A percentile compares a stretch with the other conserved stretches of the same genome.
phyloP scores from a whole-genome alignment of 2,113 vertebrate species.

The Nothoprocta pentlandii region DNA sequence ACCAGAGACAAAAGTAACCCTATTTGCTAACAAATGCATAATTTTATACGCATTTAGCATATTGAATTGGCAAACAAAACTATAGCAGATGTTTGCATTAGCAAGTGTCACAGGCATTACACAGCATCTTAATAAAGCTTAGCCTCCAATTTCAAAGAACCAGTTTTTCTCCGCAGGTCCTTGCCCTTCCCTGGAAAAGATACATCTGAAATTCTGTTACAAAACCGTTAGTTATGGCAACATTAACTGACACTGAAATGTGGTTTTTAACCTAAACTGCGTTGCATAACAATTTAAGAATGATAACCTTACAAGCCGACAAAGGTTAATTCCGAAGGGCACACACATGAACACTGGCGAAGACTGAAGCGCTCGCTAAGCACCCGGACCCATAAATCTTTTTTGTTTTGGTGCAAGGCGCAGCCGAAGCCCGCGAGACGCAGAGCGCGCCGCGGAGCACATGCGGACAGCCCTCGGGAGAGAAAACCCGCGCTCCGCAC shows the following conservation, averaged over 20 bases:
- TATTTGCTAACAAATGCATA: neutral
- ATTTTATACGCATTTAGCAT: neutral
- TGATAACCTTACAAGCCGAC: neutral
- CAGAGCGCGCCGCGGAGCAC: neutral
- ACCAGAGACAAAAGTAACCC: neutral
- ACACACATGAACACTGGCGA: neutral
- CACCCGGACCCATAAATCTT: neutral
- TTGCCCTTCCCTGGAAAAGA: neutral
- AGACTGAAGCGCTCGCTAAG: neutral
- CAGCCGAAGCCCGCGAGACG: neutral
- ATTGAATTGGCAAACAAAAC: neutral
- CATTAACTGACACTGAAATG: conserved; percentile 61
- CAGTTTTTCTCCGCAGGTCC: neutral
- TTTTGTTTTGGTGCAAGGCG: conserved; percentile 15
- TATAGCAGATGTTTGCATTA: neutral
- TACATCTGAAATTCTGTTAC: conserved; percentile 30
- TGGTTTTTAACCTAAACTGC: conserved; percentile 7
- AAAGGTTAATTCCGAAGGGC: conserved; percentile 22
- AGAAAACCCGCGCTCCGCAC: conserved; percentile 63
- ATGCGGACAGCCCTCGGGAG: neutral
- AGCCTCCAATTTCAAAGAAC: neutral
- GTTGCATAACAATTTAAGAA: conserved; percentile 57
- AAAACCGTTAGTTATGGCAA: conserved; percentile 37
- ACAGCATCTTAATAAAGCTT: conserved; percentile 24
- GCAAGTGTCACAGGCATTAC: conserved; percentile 22